Percentiles rank a stretch among this genome's conserved stretches.
phyloP scores from a whole-genome alignment of 2,113 vertebrate species.

The Taxidea taxus region DNA sequence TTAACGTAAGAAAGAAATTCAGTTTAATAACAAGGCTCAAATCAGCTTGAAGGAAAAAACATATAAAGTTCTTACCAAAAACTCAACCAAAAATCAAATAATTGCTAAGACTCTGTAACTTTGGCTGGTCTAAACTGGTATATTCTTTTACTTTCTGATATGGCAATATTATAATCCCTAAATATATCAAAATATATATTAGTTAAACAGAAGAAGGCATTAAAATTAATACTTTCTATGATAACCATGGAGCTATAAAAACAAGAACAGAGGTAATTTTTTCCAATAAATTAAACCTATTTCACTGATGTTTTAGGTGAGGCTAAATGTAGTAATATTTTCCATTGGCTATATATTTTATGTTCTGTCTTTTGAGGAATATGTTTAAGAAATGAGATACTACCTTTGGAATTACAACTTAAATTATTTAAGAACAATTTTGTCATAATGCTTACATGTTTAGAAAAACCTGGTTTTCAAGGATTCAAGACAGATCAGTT shows the following conservation, averaged over 20 bases:
- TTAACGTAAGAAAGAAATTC: not conserved
- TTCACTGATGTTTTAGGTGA: not conserved
- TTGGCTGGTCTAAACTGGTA: not conserved
- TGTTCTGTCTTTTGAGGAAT: not conserved
- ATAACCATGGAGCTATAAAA: not conserved
- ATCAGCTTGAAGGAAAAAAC: not conserved
- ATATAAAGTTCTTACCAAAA: not conserved
- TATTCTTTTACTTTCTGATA: not conserved
- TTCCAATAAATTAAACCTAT: not conserved
- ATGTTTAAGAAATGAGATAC: not conserved
- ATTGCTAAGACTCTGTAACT: not conserved
- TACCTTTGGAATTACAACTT: not conserved
- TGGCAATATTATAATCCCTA: not conserved
- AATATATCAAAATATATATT: not conserved
- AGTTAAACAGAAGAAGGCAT: not conserved
- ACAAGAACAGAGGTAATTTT: not conserved
- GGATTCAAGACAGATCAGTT: not conserved
- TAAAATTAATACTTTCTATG: not conserved
- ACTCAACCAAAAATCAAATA: not conserved
- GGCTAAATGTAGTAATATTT: not conserved
- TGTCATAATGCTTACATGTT: not conserved
- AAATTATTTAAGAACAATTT: not conserved
- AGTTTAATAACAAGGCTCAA: not conserved
- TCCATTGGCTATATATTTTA: not conserved
- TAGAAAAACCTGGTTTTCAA: not conserved